Conservation (phyloP, 2,888 invertebrate genomes). For the Brachynemurus nebulosus region DNA sequence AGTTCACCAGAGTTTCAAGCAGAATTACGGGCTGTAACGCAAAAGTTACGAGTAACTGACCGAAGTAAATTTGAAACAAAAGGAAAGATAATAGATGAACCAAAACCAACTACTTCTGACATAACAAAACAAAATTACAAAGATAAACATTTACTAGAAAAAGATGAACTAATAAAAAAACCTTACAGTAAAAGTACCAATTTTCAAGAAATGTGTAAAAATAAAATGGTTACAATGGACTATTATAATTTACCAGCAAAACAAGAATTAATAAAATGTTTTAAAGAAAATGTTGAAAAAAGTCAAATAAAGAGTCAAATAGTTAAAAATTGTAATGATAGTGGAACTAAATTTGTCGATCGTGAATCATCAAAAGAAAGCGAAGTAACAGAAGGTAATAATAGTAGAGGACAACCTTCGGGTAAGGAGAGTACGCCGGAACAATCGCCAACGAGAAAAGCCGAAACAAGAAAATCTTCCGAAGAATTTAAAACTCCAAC, state of each 20-base stretch:
- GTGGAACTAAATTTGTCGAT: not conserved
- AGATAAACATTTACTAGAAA: constrained; percentile 9
- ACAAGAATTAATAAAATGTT: constrained; percentile 7
- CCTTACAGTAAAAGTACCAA: constrained; percentile 33
- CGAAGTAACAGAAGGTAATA: constrained; percentile 24
- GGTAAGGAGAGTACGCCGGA: constrained; percentile 51
- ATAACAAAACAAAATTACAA: constrained; percentile 4
- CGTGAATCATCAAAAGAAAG: constrained; percentile 8
- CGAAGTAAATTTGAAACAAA: constrained; percentile 18
- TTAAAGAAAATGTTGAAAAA: constrained; percentile 8
- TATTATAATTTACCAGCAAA: constrained; percentile 8
- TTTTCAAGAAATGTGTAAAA: constrained; percentile 35
- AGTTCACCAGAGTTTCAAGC: constrained; percentile 39
- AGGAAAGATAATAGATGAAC: too few species aligned
- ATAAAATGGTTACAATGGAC: constrained; percentile 10
- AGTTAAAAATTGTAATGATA: not conserved
- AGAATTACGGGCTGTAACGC: constrained; percentile 34
- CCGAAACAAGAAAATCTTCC: constrained; percentile 14
- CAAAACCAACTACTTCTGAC: constrained; percentile 4
- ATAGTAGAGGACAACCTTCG: constrained; percentile 39
- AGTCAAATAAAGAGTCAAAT: not conserved
- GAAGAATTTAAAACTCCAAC: constrained; percentile 25
- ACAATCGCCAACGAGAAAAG: constrained; percentile 37
- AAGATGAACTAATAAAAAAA: constrained; percentile 9
- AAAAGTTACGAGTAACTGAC: constrained; percentile 22